phyloP scores from a whole-genome alignment of 2,888 invertebrate genomes.

The Psylliodes chrysocephalus region DNA sequence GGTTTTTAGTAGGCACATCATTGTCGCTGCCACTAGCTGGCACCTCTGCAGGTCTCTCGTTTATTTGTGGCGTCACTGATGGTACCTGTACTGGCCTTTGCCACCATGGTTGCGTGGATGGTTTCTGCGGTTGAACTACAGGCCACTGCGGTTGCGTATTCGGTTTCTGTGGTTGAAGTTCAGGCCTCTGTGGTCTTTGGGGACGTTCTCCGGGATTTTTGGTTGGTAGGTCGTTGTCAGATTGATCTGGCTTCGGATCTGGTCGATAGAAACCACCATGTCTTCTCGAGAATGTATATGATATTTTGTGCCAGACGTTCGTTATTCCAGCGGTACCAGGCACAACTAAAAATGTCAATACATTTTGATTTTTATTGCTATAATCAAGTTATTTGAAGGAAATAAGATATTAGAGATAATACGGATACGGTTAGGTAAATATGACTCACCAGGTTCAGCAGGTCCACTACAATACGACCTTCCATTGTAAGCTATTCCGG shows the following conservation, averaged over 20 bases:
- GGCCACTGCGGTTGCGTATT: too few relatives aligned
- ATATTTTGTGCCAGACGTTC: constrained; percentile 44
- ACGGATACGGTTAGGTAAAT: background rate
- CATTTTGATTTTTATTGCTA: background rate
- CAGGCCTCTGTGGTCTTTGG: background rate
- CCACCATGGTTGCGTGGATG: too few relatives aligned
- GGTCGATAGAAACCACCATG: constrained; percentile 10
- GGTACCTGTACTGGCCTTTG: too few relatives aligned
- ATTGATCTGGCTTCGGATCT: constrained; percentile 12
- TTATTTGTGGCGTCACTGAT: too few relatives aligned
- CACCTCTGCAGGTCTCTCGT: too few relatives aligned
- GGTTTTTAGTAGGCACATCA: too few relatives aligned
- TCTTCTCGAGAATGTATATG: constrained; percentile 31
- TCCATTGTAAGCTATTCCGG: constrained; percentile 52
- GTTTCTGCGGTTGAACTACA: too few relatives aligned
- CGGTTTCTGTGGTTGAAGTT: background rate
- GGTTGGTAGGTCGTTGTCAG: constrained; percentile 35
- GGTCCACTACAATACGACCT: constrained; percentile 52
- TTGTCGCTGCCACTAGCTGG: too few relatives aligned
- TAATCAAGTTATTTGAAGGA: background rate
- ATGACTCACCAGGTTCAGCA: constrained; percentile 51
- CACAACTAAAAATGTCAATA: constrained; percentile 37
- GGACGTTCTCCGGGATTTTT: constrained; percentile 31
- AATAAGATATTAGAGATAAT: background rate
- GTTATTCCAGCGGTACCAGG: constrained; percentile 46